These are phyloP conservation scores for Megathymus violae DNA, from an alignment of 1,140 invertebrate species.

Conservation along the genomic window DNA sequence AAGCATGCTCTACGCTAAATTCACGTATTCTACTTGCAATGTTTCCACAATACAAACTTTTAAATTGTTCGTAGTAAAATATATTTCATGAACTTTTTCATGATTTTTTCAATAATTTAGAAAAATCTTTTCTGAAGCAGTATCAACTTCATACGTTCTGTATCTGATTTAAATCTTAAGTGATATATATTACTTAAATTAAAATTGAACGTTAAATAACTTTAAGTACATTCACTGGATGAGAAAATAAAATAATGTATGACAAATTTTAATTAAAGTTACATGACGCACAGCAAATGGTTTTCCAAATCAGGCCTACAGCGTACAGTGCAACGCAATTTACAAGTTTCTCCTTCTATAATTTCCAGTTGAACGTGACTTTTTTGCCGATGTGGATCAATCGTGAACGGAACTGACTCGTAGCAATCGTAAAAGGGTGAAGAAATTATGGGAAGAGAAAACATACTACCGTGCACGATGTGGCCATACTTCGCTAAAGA, in stretches of 20 bases:
- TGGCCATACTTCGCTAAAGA: conserved; percentile 9
- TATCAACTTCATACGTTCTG: no score
- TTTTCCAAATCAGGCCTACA: conserved; percentile 5
- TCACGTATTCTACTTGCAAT: conserved; percentile 37
- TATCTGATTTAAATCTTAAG: no score
- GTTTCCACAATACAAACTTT: conserved; percentile 1
- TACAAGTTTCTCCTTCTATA: conserved; percentile 53
- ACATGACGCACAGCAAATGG: conserved; percentile 2
- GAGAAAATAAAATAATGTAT: no score
- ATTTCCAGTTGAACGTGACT: conserved; percentile 51
- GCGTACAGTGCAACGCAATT: conserved; percentile 39
- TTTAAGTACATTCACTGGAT: no score
- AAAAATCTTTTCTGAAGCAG: no score
- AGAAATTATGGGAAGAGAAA: conserved; percentile 71
- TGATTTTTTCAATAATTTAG: neutral
- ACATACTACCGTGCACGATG: conserved; percentile 32
- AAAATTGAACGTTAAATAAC: no score
- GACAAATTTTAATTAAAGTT: no score
- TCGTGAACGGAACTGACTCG: conserved; percentile 50
- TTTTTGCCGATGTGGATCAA: conserved; percentile 46
- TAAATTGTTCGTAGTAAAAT: conserved; percentile 9
- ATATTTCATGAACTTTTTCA: neutral
- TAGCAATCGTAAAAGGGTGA: conserved; percentile 46
- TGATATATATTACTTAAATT: no score
- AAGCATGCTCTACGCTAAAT: conserved; percentile 48